Percentiles rank a stretch among this genome's conserved stretches.
Conservation (phyloP, 2,888 invertebrate species). For the Drosophila maculinotata region DNA sequence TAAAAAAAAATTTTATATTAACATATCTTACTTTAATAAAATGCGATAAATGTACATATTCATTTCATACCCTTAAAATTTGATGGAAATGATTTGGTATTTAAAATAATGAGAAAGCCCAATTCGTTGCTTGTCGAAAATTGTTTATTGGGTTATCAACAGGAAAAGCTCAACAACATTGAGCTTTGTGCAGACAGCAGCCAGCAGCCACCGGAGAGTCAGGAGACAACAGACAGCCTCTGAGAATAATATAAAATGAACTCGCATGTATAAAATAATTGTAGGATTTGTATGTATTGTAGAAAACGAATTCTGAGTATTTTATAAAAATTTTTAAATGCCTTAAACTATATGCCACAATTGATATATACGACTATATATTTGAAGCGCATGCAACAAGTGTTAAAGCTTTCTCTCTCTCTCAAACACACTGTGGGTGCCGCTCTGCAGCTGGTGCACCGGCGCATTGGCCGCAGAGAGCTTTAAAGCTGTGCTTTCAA, state of each 20-base stretch:
- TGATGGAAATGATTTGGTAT: not conserved
- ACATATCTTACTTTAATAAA: too few species aligned
- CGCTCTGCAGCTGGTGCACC: constrained; percentile 48
- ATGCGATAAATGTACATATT: too few species aligned
- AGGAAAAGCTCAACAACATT: constrained; percentile 27
- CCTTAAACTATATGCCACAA: not conserved
- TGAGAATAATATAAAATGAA: not conserved
- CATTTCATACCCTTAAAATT: too few species aligned
- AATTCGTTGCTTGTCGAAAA: constrained; percentile 1
- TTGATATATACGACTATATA: too few species aligned
- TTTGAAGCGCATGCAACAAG: constrained; percentile 33
- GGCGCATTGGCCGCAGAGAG: constrained; percentile 33
- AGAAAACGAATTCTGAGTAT: too few species aligned
- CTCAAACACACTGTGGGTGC: not conserved
- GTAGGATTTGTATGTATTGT: too few species aligned
- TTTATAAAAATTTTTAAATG: not conserved
- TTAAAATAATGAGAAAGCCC: too few species aligned
- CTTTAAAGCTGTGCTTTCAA: constrained; percentile 10
- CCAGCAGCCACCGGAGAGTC: not conserved
- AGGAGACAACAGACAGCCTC: not conserved
- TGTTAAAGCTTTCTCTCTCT: constrained; percentile 18
- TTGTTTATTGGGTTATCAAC: constrained; percentile 44
- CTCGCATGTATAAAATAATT: too few species aligned
- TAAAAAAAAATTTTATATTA: too few species aligned
- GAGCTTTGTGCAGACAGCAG: constrained; percentile 41